Evolutionary conservation across 2,888 invertebrate genomes (phyloP).

Genomic region (Trilocha varians): DNA sequence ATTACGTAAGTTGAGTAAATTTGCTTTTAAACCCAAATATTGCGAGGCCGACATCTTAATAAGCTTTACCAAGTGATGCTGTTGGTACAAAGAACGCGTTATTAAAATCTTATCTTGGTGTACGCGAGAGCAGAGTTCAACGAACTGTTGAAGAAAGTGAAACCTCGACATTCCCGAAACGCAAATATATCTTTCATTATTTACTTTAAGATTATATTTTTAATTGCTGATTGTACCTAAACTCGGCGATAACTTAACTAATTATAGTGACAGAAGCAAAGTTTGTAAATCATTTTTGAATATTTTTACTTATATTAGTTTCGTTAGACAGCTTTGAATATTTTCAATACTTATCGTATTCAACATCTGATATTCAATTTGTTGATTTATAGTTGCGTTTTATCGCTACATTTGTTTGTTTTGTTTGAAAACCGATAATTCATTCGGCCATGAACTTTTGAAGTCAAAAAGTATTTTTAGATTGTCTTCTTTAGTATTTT

Average conservation of each 20-base stretch:
- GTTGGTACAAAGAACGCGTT: not conserved
- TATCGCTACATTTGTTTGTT: not conserved
- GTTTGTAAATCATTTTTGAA: not conserved
- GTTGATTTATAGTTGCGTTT: not conserved
- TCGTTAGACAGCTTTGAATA: constrained; percentile 1
- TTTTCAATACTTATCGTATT: not conserved
- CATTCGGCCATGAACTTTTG: no score
- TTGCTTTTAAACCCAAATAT: no score
- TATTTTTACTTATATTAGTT: constrained; percentile 2
- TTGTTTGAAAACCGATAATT: not conserved
- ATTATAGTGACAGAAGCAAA: no score
- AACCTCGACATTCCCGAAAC: not conserved
- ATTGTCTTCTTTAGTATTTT: no score
- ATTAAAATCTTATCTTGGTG: not conserved
- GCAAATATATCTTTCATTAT: constrained; percentile 2
- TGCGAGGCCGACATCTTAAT: no score
- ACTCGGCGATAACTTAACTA: no score
- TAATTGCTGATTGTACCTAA: no score
- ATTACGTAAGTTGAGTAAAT: no score
- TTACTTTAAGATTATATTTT: constrained; percentile 2
- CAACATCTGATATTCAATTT: not conserved
- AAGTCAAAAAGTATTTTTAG: no score
- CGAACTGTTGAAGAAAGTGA: not conserved
- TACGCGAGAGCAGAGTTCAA: not conserved
- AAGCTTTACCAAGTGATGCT: no score